Percentiles rank a stretch among this genome's conserved stretches.
phyloP scores from a whole-genome alignment of 1,140 invertebrate species.

The Pogonomyrmex californicus region DNA sequence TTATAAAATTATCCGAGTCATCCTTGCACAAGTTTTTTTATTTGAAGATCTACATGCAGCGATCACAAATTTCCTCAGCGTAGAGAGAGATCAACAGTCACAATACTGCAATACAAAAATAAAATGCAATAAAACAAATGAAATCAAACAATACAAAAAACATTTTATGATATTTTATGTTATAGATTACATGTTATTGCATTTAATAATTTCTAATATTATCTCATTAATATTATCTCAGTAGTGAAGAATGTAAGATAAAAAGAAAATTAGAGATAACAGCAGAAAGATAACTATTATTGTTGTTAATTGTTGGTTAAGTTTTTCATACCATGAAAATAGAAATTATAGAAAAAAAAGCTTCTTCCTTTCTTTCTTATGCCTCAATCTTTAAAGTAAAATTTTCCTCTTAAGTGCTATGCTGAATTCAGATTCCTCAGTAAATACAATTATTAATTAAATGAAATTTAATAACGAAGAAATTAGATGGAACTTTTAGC shows the following conservation, averaged over 20 bases:
- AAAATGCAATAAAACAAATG: conserved; percentile 22
- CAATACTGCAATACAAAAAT: conserved; percentile 45
- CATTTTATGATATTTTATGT: neutral
- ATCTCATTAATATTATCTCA: neutral
- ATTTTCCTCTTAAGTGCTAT: neutral
- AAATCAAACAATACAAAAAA: neutral
- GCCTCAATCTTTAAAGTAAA: neutral
- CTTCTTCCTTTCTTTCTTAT: neutral
- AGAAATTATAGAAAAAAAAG: neutral
- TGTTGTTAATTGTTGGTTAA: neutral
- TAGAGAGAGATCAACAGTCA: conserved; percentile 34
- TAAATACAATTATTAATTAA: conserved; percentile 37
- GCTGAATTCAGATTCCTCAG: neutral
- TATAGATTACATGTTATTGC: neutral
- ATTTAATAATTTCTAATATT: neutral
- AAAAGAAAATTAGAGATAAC: neutral
- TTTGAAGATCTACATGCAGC: conserved; percentile 22
- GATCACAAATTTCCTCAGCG: conserved; percentile 30
- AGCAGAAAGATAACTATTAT: neutral
- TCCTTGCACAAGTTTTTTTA: conserved; percentile 59
- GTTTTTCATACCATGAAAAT: neutral
- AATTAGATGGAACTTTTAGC: conserved; percentile 34
- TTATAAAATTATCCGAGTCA: conserved; percentile 36
- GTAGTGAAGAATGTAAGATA: neutral
- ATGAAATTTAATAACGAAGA: conserved; percentile 30